phyloP scores from a whole-genome alignment of 1,140 invertebrate genomes.

The Trichonephila clavata region DNA sequence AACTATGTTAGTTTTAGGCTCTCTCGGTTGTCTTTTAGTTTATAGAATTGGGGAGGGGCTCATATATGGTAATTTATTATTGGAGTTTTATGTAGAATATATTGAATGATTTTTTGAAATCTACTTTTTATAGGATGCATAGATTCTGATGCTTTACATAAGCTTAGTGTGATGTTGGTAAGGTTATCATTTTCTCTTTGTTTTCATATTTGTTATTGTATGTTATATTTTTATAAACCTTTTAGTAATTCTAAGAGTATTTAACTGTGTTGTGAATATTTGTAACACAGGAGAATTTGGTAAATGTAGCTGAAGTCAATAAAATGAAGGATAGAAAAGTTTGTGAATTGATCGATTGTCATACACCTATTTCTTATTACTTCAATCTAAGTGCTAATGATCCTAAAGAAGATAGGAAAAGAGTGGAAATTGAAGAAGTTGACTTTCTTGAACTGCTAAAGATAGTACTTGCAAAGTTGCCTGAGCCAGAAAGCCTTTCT shows the following conservation, averaged over 20 bases:
- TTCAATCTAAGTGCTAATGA: neutral
- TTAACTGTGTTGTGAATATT: too few relatives aligned
- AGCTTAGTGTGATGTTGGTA: slow-evolving; percentile 71
- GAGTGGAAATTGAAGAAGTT: slow-evolving; percentile 44
- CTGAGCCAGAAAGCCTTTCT: slow-evolving; percentile 82
- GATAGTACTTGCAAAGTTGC: slow-evolving; percentile 83
- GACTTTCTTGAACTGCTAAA: slow-evolving; percentile 83
- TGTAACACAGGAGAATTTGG: slow-evolving; percentile 82
- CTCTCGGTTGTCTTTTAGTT: too few relatives aligned
- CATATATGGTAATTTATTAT: too few relatives aligned
- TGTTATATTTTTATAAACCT: too few relatives aligned
- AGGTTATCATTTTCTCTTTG: neutral
- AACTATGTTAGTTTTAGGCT: too few relatives aligned
- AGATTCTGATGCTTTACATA: slow-evolving; percentile 54
- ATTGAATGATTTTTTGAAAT: too few relatives aligned
- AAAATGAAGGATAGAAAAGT: slow-evolving; percentile 57
- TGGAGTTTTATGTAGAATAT: too few relatives aligned
- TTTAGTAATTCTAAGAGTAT: too few relatives aligned
- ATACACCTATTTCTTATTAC: slow-evolving; percentile 24
- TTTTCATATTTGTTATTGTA: too few relatives aligned
- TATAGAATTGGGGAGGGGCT: too few relatives aligned
- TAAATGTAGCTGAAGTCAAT: slow-evolving; percentile 83
- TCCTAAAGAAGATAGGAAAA: neutral
- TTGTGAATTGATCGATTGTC: slow-evolving; percentile 53
- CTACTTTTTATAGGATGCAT: slow-evolving; percentile 54